phyloP scores from a whole-genome alignment of 2,113 vertebrate genomes.

The Kobus ellipsiprymnus region DNA sequence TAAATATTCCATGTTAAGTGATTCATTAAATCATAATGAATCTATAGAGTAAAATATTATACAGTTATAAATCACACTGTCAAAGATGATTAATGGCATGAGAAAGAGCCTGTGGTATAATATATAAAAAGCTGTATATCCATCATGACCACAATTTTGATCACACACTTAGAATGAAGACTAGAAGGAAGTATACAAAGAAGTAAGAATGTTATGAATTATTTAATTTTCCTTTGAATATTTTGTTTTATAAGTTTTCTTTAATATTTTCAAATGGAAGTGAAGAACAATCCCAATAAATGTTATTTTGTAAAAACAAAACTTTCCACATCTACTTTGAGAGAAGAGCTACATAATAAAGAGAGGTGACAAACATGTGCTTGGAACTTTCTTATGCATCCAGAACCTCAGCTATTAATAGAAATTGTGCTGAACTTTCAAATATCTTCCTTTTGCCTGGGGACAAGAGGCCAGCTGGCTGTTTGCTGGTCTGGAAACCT shows the following conservation, averaged over 20 bases:
- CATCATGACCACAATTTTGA: not conserved
- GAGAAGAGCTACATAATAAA: not conserved
- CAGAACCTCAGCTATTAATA: not conserved
- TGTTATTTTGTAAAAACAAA: conserved; percentile 10
- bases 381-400: not conserved
- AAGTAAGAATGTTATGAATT: conserved; percentile 48
- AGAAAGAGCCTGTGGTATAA: not conserved
- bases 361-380: not conserved
- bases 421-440: conserved; percentile 2
- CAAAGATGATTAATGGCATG: not conserved
- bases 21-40: not conserved
- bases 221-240: conserved; percentile 65
- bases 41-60: conserved; percentile 19
- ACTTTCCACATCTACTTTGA: not conserved
- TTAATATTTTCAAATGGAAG: not conserved
- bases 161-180: not conserved
- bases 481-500: not conserved
- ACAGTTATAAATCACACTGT: not conserved
- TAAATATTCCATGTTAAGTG: not conserved
- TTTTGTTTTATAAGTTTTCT: not conserved
- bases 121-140: not conserved
- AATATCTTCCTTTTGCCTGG: not conserved
- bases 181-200: not conserved
- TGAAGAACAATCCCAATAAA: not conserved
- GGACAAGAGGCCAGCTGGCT: not conserved